Evolutionary conservation across 2,797 vertebrate genomes (phyloP).

Genomic region (Manis javanica): DNA sequence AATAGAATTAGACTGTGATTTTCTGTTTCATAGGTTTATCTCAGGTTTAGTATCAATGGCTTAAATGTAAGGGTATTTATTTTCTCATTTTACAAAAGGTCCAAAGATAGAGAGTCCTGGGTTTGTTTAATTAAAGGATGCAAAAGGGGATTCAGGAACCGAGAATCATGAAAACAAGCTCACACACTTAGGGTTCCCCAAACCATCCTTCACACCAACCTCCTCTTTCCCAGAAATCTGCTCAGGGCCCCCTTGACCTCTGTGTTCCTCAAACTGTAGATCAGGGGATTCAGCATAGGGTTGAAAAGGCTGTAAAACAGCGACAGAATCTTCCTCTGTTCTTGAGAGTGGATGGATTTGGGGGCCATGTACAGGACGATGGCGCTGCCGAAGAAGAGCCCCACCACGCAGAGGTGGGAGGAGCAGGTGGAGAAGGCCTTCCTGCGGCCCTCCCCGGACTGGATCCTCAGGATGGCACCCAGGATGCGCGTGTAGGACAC

Average conservation of each 20-base stretch:
- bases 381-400: slow-evolving; percentile 21
- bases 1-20: not conserved
- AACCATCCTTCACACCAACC: not conserved
- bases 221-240: not conserved
- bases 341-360: not conserved
- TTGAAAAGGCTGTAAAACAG: slow-evolving; percentile 65
- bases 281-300: slow-evolving; percentile 53
- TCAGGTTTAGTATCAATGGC: not conserved
- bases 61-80: not conserved
- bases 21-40: not conserved
- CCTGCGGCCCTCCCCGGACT: not conserved
- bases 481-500: not conserved
- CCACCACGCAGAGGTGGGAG: not conserved
- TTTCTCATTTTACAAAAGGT: not conserved
- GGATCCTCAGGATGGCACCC: not conserved
- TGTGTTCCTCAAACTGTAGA: slow-evolving; percentile 41
- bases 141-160: not conserved
- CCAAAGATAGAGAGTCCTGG: not conserved
- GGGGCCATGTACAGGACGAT: not conserved
- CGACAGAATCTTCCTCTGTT: slow-evolving; percentile 43
- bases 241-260: slow-evolving; percentile 8
- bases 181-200: not conserved
- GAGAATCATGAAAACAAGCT: not conserved
- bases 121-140: not conserved
- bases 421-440: slow-evolving; percentile 42